phyloP scores from a whole-genome alignment of 2,888 invertebrate genomes.

The Phyllotreta cruciferae region DNA sequence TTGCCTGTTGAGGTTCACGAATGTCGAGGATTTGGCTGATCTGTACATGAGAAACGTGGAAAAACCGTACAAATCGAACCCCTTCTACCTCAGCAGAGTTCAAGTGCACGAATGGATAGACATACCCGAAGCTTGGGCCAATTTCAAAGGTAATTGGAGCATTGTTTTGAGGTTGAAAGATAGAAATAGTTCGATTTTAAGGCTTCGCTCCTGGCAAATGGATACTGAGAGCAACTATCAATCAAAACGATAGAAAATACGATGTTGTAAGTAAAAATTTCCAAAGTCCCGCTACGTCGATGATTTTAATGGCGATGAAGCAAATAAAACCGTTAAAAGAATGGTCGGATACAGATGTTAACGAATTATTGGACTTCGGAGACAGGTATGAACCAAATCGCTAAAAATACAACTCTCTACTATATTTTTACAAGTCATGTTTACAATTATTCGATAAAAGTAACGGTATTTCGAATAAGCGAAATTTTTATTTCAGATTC shows the following conservation, averaged over 20 bases:
- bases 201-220: constrained; percentile 47
- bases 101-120: constrained; percentile 52
- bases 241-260: constrained; percentile 54
- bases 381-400: not conserved
- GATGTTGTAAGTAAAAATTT: constrained; percentile 55
- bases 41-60: constrained; percentile 57
- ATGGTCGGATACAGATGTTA: constrained; percentile 57
- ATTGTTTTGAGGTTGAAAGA: not conserved
- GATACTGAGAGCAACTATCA: constrained; percentile 57
- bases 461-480: no score
- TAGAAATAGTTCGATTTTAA: constrained; percentile 22
- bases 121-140: constrained; percentile 54
- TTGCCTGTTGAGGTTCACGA: constrained; percentile 57
- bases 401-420: not conserved
- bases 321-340: constrained; percentile 51
- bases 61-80: constrained; percentile 33
- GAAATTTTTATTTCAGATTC: constrained; percentile 45
- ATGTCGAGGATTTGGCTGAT: constrained; percentile 54
- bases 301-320: constrained; percentile 56
- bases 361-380: constrained; percentile 49
- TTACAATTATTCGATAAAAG: no score
- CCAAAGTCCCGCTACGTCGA: constrained; percentile 61
- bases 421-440: not conserved
- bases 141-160: constrained; percentile 53
- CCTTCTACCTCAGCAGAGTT: constrained; percentile 54